Evolutionary conservation across 2,888 invertebrate genomes (phyloP), one percentile per base, ranked within the genome.

Genomic region (Ochropacha duplaris): DNA sequence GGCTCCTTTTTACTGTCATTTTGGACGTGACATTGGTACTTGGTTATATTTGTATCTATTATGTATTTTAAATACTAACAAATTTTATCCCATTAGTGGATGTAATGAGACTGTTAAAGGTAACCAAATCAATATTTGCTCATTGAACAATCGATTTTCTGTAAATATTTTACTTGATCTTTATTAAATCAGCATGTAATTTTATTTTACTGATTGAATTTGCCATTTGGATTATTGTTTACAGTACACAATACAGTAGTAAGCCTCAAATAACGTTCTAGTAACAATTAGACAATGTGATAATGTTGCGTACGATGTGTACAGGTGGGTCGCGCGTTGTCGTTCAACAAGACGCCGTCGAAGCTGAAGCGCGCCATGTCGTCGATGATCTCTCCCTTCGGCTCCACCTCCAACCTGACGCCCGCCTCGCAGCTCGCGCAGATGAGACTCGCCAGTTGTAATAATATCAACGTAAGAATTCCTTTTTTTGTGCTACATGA

Each of bases 311-410:
- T 28, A 11, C 8, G 57, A 26, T 57, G 34, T 31, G 54, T 54
- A 58, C 70, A 94, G 94, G 98, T 99, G 71, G 98, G 98, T 56
- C 95, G 99, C 71, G 98, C 98, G 68, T 96, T 99, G 81, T 98
- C 98, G 66, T 98, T 99, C 90, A 98, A 98, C 89, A 98, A 98
- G 91, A 98, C 99, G 28, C 98, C 99, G 54, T 97, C 97, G 66
- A 98, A 97, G 87, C 90, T 99, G 76, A 98, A 98, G 89, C 95
- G 98, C 59, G 98, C 98, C 31, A 97, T 99, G 87, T 98, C 98
- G 22, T 97, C 98, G 50, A 97, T 98, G 96, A 98, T 98, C 94
- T 96, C 96, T 61, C 98, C 98, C 12, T 97, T 97, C 87, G 97
- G 97, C 72, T 97, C 96, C 83, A 96, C 96, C 55, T 96, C 96